Evolutionary conservation across 2,797 vertebrate species (phyloP).

Genomic region (Astyanax mexicanus): DNA sequence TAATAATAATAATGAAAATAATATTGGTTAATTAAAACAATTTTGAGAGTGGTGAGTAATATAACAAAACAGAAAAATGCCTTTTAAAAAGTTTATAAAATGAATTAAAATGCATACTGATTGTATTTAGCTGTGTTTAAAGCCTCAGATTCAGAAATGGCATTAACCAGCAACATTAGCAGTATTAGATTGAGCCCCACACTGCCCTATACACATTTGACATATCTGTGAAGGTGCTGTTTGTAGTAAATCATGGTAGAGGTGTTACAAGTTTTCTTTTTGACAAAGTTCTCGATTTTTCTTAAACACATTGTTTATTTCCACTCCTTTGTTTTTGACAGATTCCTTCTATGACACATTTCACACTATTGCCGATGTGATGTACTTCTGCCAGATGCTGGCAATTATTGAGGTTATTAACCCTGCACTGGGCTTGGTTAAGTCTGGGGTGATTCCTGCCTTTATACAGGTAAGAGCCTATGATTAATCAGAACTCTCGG

Average conservation of each 20-base stretch:
- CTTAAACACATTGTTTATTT: background rate
- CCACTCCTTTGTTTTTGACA: conserved; percentile 65
- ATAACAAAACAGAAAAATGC: too few relatives aligned
- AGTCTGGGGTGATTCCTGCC: conserved; percentile 82
- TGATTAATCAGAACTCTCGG: background rate
- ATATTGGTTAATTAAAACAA: too few relatives aligned
- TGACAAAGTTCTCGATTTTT: too few relatives aligned
- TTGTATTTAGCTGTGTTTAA: too few relatives aligned
- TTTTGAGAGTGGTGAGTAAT: too few relatives aligned
- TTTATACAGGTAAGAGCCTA: conserved; percentile 82
- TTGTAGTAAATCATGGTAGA: background rate
- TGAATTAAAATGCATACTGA: too few relatives aligned
- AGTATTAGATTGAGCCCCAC: too few relatives aligned
- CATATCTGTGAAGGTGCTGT: background rate
- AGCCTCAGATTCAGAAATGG: too few relatives aligned
- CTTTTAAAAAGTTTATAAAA: too few relatives aligned
- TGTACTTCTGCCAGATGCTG: conserved; percentile 97
- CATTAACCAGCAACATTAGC: too few relatives aligned
- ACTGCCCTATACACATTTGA: background rate
- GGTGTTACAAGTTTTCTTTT: background rate
- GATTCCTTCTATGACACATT: conserved; percentile 97
- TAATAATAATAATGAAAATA: too few relatives aligned
- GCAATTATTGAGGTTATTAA: conserved; percentile 90
- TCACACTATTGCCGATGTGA: conserved; percentile 89
- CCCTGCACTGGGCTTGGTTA: conserved; percentile 88